Percentiles rank a stretch among this genome's conserved stretches.
Conservation (phyloP, 2,797 vertebrate species). For the Taenioides sp. region DNA sequence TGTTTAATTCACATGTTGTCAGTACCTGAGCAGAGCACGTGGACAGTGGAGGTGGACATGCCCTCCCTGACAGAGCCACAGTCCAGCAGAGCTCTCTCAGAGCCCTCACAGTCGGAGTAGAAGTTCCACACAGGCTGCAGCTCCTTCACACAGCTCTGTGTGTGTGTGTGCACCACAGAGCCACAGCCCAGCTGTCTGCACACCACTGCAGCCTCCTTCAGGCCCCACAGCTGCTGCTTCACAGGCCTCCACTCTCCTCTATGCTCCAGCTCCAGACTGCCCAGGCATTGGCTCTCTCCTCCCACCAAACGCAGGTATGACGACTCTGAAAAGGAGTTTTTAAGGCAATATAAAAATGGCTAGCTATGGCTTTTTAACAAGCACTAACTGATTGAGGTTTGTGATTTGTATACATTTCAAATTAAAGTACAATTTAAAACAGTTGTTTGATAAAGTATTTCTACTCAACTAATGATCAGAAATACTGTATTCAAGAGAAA, state of each 20-base stretch:
- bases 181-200: conserved; percentile 36
- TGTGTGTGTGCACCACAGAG: not conserved
- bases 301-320: conserved; percentile 7
- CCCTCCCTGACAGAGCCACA: conserved; percentile 21
- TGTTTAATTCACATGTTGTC: too few species aligned
- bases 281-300: not conserved
- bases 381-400: too few species aligned
- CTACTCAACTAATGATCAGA: too few species aligned
- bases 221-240: conserved; percentile 13
- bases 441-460: too few species aligned
- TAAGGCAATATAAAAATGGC: not conserved
- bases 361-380: too few species aligned
- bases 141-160: not conserved
- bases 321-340: not conserved
- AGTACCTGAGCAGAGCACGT: conserved; percentile 32
- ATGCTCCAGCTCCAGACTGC: conserved; percentile 20
- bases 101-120: conserved; percentile 30
- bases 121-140: conserved; percentile 14
- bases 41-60: not conserved
- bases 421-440: too few species aligned
- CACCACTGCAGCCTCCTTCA: conserved; percentile 23
- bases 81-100: conserved; percentile 21
- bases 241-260: not conserved
- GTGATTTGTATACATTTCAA: too few species aligned
- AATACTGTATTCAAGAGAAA: too few species aligned